Evolutionary conservation across 2,797 vertebrate genomes (phyloP).

Genomic region (Hozukius guyotensis): DNA sequence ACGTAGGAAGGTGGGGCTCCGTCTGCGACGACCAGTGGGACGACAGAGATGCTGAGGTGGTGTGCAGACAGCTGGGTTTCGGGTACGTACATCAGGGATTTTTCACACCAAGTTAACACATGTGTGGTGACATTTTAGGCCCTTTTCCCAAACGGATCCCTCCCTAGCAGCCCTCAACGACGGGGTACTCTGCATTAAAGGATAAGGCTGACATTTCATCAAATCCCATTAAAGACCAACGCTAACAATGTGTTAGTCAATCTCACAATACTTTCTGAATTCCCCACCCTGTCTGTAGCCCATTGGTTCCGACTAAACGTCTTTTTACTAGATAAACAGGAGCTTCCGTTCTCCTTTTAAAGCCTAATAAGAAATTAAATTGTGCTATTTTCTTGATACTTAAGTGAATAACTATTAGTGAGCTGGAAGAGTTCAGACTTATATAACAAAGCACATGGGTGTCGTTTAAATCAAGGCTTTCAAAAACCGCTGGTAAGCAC

Average conservation of each 20-base stretch:
- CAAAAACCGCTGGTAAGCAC: not conserved
- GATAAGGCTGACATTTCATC: not conserved
- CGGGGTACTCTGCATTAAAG: not conserved
- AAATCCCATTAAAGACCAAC: not conserved
- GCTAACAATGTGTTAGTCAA: not conserved
- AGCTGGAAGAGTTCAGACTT: too few relatives aligned
- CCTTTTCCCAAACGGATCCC: not conserved
- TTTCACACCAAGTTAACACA: not conserved
- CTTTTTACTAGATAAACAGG: not conserved
- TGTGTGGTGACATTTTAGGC: not conserved
- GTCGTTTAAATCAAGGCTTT: not conserved
- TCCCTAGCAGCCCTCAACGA: not conserved
- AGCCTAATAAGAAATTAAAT: not conserved
- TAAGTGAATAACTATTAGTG: too few relatives aligned
- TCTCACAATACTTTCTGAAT: not conserved
- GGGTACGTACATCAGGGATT: constrained; percentile 64
- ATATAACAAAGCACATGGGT: too few relatives aligned
- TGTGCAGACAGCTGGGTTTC: constrained; percentile 85
- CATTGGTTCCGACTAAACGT: not conserved
- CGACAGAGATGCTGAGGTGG: constrained; percentile 84
- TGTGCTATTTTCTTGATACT: not conserved
- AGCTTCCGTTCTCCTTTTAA: not conserved
- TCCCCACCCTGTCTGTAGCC: not conserved
- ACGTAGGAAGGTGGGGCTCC: constrained; percentile 83
- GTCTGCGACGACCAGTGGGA: constrained; percentile 89